These are phyloP conservation scores for Atta colombica DNA, from an alignment of 1,140 invertebrate genomes.

Conservation along the genomic window DNA sequence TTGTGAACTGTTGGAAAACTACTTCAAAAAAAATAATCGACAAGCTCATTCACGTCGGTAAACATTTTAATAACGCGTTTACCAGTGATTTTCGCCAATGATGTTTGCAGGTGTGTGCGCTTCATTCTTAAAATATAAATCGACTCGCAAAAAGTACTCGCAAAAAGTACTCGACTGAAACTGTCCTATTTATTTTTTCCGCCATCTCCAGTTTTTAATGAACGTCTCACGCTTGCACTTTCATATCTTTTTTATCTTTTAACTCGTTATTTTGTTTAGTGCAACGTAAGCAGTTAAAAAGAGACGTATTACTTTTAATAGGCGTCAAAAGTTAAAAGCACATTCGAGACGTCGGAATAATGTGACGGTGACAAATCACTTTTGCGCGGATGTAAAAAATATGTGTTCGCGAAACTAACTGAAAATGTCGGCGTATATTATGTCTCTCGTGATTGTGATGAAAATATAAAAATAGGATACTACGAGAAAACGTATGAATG, in stretches of 20 bases:
- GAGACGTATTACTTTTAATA: conserved; percentile 68
- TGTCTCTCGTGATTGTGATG: background rate
- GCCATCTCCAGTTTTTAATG: conserved; percentile 71
- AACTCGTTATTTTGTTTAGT: conserved; percentile 71
- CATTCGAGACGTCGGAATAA: conserved; percentile 42
- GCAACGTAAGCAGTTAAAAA: conserved; percentile 67
- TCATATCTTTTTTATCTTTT: conserved; percentile 37
- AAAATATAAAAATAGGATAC: conserved; percentile 29
- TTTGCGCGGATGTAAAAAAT: background rate
- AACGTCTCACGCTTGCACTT: conserved; percentile 49
- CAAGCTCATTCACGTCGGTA: conserved; percentile 17
- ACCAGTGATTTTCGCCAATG: background rate
- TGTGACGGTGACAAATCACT: conserved; percentile 28
- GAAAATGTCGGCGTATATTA: background rate
- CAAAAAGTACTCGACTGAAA: conserved; percentile 37
- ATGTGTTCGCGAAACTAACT: conserved; percentile 1
- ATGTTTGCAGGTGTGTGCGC: background rate
- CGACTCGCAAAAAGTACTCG: background rate
- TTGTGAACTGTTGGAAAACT: conserved; percentile 2
- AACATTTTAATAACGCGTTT: conserved; percentile 20
- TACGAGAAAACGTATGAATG: background rate
- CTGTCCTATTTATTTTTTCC: conserved; percentile 62
- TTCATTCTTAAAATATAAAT: conserved; percentile 7
- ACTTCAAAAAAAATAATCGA: conserved; percentile 22
- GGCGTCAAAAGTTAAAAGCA: conserved; percentile 54